Conservation (phyloP, 2,888 invertebrate species). For the Drosophila lacicola region DNA sequence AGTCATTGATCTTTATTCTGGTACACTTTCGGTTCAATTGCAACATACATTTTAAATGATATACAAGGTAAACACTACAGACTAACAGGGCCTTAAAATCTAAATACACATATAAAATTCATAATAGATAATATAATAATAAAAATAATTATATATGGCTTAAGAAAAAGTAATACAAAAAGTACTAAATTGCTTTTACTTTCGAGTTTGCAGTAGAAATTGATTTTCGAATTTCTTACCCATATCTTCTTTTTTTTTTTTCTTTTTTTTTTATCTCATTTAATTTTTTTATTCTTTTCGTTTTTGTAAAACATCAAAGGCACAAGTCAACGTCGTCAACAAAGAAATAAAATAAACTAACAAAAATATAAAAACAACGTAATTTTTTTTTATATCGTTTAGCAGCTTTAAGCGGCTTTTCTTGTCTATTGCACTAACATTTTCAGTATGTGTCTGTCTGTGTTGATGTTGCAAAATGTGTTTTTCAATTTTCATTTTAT, state of each 20-base stretch:
- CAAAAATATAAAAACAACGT: constrained; percentile 56
- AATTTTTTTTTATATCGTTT: constrained; percentile 25
- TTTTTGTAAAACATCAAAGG: constrained; percentile 83
- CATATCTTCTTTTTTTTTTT: constrained; percentile 24
- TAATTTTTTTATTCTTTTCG: constrained; percentile 24
- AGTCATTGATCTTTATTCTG: constrained; percentile 84
- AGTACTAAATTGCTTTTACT: constrained; percentile 54
- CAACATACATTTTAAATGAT: constrained; percentile 77
- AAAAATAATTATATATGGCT: constrained; percentile 72
- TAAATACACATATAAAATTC: constrained; percentile 80
- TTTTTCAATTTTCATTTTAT: constrained; percentile 23
- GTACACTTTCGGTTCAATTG: constrained; percentile 79
- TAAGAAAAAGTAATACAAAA: constrained; percentile 77
- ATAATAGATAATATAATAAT: constrained; percentile 58
- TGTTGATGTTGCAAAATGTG: constrained; percentile 29
- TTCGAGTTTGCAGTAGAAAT: constrained; percentile 50
- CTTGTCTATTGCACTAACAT: constrained; percentile 51
- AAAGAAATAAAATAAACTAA: constrained; percentile 74
- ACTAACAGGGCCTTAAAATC: constrained; percentile 68
- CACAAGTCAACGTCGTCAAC: constrained; percentile 85
- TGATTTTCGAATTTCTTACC: constrained; percentile 36
- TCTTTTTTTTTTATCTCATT: constrained; percentile 14
- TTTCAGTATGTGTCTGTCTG: constrained; percentile 52
- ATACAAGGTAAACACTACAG: constrained; percentile 66
- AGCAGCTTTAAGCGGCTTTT: constrained; percentile 41